phyloP scores from a whole-genome alignment of 2,888 invertebrate species.

The Polietes domitor region DNA sequence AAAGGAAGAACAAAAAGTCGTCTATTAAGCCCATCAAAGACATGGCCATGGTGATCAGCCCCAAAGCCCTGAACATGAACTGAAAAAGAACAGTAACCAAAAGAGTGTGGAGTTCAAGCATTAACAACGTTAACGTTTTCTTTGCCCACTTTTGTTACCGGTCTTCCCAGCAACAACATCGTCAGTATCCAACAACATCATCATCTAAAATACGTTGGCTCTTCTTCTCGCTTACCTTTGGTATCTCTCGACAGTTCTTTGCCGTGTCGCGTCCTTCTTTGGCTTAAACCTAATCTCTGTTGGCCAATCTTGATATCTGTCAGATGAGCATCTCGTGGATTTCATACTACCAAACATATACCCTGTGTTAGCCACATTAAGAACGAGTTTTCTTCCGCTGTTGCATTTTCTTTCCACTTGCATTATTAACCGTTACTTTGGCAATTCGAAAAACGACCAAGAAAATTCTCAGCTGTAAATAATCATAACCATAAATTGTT shows the following conservation, averaged over 20 bases:
- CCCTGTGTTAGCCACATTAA: constrained; percentile 6
- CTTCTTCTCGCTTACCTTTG: background rate
- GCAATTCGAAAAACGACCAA: background rate
- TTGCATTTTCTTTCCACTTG: constrained; percentile 9
- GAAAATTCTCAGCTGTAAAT: constrained; percentile 37
- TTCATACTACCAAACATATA: background rate
- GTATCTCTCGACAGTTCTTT: background rate
- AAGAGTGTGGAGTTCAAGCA: background rate
- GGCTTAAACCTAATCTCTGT: constrained; percentile 12
- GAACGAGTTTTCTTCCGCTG: constrained; percentile 14
- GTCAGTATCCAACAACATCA: background rate
- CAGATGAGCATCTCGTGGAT: constrained; percentile 7
- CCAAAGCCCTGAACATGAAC: background rate
- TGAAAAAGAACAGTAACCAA: constrained; percentile 9
- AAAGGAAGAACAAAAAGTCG: background rate
- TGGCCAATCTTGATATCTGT: constrained; percentile 33
- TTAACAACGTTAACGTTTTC: background rate
- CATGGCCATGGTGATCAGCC: background rate
- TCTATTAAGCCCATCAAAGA: background rate
- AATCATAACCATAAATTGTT: constrained; percentile 38
- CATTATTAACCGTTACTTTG: constrained; percentile 38
- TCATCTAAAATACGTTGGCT: background rate
- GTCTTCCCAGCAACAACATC: background rate
- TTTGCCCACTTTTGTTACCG: too few relatives aligned
- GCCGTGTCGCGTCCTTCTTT: too few relatives aligned